These are phyloP conservation scores for Gorsachius goisagi DNA, from an alignment of 2,113 vertebrate species.

Conservation along the genomic window DNA sequence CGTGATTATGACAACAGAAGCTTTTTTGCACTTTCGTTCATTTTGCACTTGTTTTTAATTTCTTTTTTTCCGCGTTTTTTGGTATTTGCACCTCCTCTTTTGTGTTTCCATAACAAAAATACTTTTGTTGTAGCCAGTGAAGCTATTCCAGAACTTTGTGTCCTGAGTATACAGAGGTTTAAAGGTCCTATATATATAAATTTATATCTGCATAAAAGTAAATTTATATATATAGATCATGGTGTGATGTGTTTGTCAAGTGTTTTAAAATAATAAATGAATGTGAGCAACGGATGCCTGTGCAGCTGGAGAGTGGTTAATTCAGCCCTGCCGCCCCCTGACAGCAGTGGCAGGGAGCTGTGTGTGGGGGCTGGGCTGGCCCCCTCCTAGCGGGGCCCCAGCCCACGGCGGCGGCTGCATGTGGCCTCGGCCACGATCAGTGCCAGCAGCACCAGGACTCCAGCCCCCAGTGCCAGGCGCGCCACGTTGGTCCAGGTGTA, in stretches of 20 bases:
- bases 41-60: constrained; percentile 64
- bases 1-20: constrained; percentile 11
- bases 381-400: rapidly evolving
- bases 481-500: background rate
- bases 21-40: constrained; percentile 76
- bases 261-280: constrained; percentile 73
- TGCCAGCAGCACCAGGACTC: background rate
- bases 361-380: rapidly evolving
- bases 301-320: background rate
- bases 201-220: constrained; percentile 20
- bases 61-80: background rate
- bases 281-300: constrained; percentile 41
- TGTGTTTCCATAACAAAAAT: constrained; percentile 61
- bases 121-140: constrained; percentile 56
- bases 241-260: constrained; percentile 61
- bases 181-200: constrained; percentile 57
- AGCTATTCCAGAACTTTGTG: constrained; percentile 54
- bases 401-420: background rate
- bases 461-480: background rate
- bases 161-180: constrained; percentile 51
- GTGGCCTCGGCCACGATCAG: background rate
- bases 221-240: constrained; percentile 55
- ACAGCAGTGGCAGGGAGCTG: background rate
- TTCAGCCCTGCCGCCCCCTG: background rate
- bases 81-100: constrained; percentile 7